These are phyloP conservation scores for Rhombomys opimus DNA, from an alignment of 2,113 vertebrate species.

Conservation along the genomic window DNA sequence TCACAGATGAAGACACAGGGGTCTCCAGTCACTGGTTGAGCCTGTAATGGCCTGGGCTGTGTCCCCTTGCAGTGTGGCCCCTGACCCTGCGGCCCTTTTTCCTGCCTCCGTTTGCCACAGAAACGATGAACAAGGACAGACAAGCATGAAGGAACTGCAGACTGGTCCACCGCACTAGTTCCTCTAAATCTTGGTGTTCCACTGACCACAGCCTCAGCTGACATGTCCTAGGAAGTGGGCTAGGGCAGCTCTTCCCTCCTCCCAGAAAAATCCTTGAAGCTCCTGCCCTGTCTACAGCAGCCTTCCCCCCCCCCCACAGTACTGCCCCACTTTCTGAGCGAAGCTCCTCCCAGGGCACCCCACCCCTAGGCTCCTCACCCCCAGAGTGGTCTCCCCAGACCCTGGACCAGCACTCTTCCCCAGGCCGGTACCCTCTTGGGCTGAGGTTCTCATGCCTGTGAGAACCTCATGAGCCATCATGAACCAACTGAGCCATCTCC, in stretches of 20 bases:
- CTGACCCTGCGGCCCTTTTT: neutral
- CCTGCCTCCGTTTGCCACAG: neutral
- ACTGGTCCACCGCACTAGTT: rapidly evolving
- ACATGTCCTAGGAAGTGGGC: neutral
- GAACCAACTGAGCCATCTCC: neutral
- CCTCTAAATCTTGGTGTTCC: neutral
- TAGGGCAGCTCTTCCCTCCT: too few relatives aligned
- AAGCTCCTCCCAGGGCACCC: too few relatives aligned
- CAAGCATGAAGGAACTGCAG: neutral
- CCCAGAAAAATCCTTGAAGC: neutral
- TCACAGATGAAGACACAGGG: neutral
- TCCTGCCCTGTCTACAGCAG: neutral
- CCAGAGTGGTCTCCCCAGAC: neutral
- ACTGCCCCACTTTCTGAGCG: neutral
- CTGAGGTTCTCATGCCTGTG: neutral
- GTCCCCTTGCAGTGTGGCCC: neutral
- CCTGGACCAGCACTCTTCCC: neutral
- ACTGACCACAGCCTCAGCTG: neutral
- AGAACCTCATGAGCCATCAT: neutral
- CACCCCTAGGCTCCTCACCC: too few relatives aligned
- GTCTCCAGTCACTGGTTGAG: rapidly evolving
- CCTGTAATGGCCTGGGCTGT: neutral
- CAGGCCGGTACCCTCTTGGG: too few relatives aligned
- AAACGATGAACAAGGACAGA: neutral
- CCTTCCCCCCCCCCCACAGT: neutral